A percentile compares a stretch with the other conserved stretches of the same genome.
phyloP scores from a whole-genome alignment of 1,140 invertebrate species.

The Nasonia longicornis region DNA sequence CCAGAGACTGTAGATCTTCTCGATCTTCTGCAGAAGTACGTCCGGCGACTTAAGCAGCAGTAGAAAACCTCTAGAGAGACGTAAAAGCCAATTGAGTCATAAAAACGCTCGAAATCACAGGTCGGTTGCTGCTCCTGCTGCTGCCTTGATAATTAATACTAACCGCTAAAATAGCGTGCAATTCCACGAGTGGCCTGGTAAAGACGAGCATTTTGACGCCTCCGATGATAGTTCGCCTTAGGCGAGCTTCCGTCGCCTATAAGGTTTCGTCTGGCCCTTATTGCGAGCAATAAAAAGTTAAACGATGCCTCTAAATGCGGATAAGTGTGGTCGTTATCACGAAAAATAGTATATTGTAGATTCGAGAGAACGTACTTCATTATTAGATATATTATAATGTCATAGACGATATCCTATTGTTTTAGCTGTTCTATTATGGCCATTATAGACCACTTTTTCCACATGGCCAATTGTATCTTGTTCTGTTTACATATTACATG shows the following conservation, averaged over 20 bases:
- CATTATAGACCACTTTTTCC: too few species aligned
- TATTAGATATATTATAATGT: background rate
- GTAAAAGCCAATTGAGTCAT: constrained; percentile 54
- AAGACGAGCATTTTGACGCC: constrained; percentile 27
- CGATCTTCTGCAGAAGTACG: constrained; percentile 4
- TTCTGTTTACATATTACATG: too few species aligned
- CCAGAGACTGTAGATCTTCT: background rate
- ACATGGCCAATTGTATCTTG: too few species aligned
- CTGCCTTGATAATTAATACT: too few species aligned
- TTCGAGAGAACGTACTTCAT: background rate
- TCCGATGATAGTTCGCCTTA: background rate
- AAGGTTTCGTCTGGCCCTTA: background rate
- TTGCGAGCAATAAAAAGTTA: background rate
- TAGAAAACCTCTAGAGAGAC: constrained; percentile 42
- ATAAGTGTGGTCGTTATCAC: background rate
- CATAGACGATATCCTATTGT: background rate
- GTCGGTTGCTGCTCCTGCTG: constrained; percentile 13
- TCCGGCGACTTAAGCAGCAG: constrained; percentile 26
- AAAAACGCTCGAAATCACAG: constrained; percentile 56
- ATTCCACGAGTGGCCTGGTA: constrained; percentile 23
- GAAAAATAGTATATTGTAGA: background rate
- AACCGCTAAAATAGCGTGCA: constrained; percentile 18
- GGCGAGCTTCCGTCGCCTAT: constrained; percentile 1
- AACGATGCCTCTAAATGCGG: background rate
- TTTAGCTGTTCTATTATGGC: too few species aligned